Conservation (phyloP, 2,888 invertebrate genomes). For the Carabus problematicus region DNA sequence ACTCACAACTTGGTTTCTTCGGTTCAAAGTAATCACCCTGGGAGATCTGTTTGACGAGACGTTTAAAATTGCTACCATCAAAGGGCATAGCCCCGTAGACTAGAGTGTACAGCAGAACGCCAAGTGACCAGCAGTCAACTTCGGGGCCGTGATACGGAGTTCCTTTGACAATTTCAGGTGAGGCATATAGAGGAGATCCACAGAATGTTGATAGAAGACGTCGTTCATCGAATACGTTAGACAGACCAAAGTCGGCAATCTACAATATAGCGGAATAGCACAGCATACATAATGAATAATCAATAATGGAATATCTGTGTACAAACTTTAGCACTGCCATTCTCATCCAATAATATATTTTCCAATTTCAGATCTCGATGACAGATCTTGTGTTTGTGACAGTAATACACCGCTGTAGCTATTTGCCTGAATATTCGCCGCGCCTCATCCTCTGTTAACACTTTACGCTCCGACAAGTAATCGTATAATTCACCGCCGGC, state of each 20-base stretch:
- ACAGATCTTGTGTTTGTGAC: conserved; percentile 98
- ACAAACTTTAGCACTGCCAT: conserved; percentile 90
- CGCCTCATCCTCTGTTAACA: conserved; percentile 90
- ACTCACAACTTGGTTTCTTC: conserved; percentile 87
- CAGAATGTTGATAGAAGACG: conserved; percentile 90
- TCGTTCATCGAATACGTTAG: conserved; percentile 93
- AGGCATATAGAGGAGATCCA: conserved; percentile 95
- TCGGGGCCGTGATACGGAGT: conserved; percentile 97
- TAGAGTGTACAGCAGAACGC: conserved; percentile 80
- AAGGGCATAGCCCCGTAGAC: conserved; percentile 99
- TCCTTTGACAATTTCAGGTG: conserved; percentile 97
- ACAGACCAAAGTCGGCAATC: conserved; percentile 99
- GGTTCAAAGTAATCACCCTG: conserved; percentile 98
- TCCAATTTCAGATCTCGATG: conserved; percentile 95
- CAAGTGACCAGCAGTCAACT: conserved; percentile 93
- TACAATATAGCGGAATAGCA: conserved; percentile 54
- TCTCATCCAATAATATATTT: conserved; percentile 91
- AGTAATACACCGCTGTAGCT: conserved; percentile 95
- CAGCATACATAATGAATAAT: neutral
- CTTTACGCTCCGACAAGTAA: conserved; percentile 91
- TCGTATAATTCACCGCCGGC: conserved; percentile 98
- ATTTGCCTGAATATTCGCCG: conserved; percentile 95
- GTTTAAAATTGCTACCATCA: conserved; percentile 97
- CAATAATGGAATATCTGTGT: conserved; percentile 1
- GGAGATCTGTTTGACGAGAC: conserved; percentile 95